These are phyloP conservation scores for Mastomys natalensis DNA, from an alignment of 2,113 vertebrate genomes.

Conservation along the genomic window DNA sequence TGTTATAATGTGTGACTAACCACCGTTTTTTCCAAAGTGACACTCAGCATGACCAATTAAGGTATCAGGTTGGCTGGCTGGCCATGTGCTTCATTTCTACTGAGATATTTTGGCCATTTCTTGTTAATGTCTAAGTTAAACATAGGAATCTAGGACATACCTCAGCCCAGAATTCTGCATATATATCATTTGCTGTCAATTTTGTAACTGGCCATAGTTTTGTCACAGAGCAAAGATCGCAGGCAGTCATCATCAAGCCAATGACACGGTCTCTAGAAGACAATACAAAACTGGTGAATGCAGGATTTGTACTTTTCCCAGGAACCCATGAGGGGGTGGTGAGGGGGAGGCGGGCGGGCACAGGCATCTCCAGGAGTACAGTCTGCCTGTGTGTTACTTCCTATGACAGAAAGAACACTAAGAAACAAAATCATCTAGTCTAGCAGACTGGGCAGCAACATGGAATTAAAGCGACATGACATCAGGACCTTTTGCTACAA, in stretches of 20 bases:
- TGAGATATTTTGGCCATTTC: not conserved
- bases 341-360: fast-evolving
- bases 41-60: not conserved
- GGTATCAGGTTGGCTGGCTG: too few relatives aligned
- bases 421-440: not conserved
- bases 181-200: conserved; percentile 97
- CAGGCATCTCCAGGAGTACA: too few relatives aligned
- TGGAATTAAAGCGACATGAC: fast-evolving
- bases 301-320: fast-evolving
- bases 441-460: not conserved
- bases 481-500: fast-evolving
- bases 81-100: not conserved
- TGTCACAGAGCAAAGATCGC: conserved; percentile 98
- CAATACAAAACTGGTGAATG: conserved; percentile 63
- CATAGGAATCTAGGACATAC: conserved; percentile 84
- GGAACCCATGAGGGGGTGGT: not conserved
- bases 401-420: fast-evolving
- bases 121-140: not conserved
- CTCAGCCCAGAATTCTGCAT: conserved; percentile 99
- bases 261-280: conserved; percentile 96
- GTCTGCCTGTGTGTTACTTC: fast-evolving
- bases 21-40: not conserved
- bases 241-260: conserved; percentile 99
- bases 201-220: conserved; percentile 97
- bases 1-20: fast-evolving